Evolutionary conservation across 2,113 vertebrate genomes (phyloP), one percentile per base, ranked within the genome.

Genomic region (Vidua macroura): DNA sequence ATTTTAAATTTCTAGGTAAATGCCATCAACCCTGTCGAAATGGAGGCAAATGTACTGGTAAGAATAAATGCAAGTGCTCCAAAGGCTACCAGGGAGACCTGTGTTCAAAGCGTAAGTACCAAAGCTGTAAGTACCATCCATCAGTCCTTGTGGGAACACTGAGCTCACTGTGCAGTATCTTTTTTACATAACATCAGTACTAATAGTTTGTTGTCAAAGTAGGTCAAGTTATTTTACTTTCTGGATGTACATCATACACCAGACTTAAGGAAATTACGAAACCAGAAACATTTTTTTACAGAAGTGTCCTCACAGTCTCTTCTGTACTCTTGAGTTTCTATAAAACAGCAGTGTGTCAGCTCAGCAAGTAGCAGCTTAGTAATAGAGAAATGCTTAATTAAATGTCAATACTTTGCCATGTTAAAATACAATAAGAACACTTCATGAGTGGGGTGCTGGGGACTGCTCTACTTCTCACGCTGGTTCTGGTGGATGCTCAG

Each of bases 81-180:
- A 99, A 99, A 95, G 98, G 98, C 83, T 99, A 99, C 95, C 98
- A 98, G 79, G 99, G 98, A 90, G 98, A 99, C 94, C 97, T 99
- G 51, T 99, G 99, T 72, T 98, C 98, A 48, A 99, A 99, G 94
- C 98, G 98, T 99, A 85, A 98, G 98, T 98, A 94, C 66, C 48
- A 67, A 15, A 11, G 5, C 22, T 12, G 11, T 37, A 43, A 43
- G 41, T 15, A 15, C 41, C 41, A 43, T 35, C 19, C 14, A 7
- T 55, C 52, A 19, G 14, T 20, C 37, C 46, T 60, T 55, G 49
- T 6, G 14, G 39, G 22, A 69, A 4, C 41, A 51, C 12, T 4
- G 3, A 49, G n/a, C 30, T 62, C 58, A 2, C n/a, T 59, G 52
- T 15, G 33, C 25, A 23, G 20, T 33, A 8, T 53, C 44, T 49